phyloP scores from a whole-genome alignment of 2,113 vertebrate species.

The Tragelaphus strepsiceros region DNA sequence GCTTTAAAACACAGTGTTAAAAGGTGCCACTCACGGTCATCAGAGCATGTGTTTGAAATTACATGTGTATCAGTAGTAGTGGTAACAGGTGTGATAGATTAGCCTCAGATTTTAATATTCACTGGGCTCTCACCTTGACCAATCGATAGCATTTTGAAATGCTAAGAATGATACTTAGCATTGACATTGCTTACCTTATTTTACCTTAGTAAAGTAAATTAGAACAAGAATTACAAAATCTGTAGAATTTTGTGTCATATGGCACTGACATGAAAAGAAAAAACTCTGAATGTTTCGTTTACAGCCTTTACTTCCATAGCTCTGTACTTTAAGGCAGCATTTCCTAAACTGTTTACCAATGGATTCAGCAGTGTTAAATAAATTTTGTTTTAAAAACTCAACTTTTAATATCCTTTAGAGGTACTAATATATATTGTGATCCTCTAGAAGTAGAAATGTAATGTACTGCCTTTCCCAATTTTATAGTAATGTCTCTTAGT shows the following conservation, averaged over 20 bases:
- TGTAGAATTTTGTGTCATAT: not conserved
- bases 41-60: not conserved
- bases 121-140: not conserved
- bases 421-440: not conserved
- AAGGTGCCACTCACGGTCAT: not conserved
- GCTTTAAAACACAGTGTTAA: not conserved
- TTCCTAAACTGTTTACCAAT: constrained; percentile 9
- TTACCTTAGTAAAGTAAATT: not conserved
- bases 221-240: not conserved
- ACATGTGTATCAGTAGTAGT: not conserved
- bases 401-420: not conserved
- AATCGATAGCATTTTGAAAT: not conserved
- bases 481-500: not conserved
- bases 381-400: not conserved
- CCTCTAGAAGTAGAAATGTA: not conserved
- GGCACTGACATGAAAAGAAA: not conserved
- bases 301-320: not conserved
- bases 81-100: not conserved
- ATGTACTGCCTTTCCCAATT: not conserved
- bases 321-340: not conserved
- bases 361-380: not conserved
- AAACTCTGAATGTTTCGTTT: not conserved
- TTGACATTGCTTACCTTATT: not conserved
- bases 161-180: not conserved
- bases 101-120: not conserved